These are phyloP conservation scores for Cyaniris semiargus DNA, from an alignment of 2,888 invertebrate species.

Conservation along the genomic window DNA sequence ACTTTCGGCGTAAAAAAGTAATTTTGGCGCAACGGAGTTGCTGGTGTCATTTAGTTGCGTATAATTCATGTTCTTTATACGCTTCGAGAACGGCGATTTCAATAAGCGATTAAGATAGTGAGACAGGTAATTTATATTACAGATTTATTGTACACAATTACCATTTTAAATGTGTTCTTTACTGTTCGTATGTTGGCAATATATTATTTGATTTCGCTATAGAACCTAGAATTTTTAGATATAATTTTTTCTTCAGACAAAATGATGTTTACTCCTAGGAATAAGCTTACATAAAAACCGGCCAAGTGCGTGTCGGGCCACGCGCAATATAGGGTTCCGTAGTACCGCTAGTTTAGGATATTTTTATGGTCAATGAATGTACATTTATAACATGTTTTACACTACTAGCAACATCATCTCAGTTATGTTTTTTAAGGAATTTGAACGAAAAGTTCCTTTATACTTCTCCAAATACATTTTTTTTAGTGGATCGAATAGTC, in stretches of 20 bases:
- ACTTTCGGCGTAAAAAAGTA: no score
- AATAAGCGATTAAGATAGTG: slow-evolving; percentile 15
- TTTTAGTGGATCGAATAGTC: no score
- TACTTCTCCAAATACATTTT: no score
- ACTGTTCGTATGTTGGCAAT: background rate
- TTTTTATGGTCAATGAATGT: no score
- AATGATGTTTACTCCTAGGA: background rate
- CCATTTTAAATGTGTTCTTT: slow-evolving; percentile 11
- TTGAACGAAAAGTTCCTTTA: no score
- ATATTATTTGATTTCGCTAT: background rate
- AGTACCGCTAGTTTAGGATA: no score
- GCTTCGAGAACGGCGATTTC: background rate
- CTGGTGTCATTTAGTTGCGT: background rate
- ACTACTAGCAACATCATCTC: no score
- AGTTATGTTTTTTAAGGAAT: no score
- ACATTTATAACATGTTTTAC: no score
- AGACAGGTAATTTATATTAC: slow-evolving; percentile 5
- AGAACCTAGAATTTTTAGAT: background rate
- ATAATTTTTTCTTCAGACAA: background rate
- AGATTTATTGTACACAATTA: slow-evolving; percentile 7
- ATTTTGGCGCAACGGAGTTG: no score
- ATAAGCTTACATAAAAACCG: background rate
- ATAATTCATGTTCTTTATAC: slow-evolving; percentile 17
- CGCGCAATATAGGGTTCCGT: no score
- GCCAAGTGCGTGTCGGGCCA: no score